These are phyloP conservation scores for Ganaspis sp. DNA, from an alignment of 1,140 invertebrate species.

Conservation along the genomic window DNA sequence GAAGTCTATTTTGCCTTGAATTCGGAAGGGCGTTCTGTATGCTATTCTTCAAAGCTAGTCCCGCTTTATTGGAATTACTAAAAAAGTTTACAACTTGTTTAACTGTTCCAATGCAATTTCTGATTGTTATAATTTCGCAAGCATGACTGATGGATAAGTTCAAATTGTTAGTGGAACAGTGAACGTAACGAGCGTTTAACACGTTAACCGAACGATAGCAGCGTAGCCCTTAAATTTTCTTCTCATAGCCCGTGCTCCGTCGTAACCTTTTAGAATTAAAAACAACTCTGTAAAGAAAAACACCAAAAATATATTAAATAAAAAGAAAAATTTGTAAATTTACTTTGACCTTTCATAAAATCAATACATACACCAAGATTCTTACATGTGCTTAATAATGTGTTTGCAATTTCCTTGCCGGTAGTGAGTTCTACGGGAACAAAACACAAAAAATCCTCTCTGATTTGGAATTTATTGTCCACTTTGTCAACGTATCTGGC, in stretches of 20 bases:
- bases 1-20: background rate
- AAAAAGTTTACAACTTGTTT: constrained; percentile 30
- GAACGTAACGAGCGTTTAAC: background rate
- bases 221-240: constrained; percentile 1
- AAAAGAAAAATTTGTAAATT: background rate
- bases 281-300: too few species aligned
- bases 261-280: background rate
- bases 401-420: constrained; percentile 10
- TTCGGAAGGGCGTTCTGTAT: background rate
- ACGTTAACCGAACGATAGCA: background rate
- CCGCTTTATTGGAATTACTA: background rate
- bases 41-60: background rate
- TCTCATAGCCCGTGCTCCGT: constrained; percentile 23
- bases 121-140: background rate
- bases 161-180: constrained; percentile 7
- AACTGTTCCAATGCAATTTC: constrained; percentile 21
- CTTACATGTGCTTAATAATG: constrained; percentile 10
- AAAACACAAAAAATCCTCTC: constrained; percentile 37
- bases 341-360: constrained; percentile 22
- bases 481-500: constrained; percentile 26
- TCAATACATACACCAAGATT: background rate
- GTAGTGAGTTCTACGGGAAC: constrained; percentile 23
- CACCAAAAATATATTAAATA: too few species aligned
- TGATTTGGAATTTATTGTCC: background rate
- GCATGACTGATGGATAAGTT: constrained; percentile 27